Base-by-base conservation (phyloP, 2,797 vertebrate genomes). In the Pseudotriccus pelzelni region DNA sequence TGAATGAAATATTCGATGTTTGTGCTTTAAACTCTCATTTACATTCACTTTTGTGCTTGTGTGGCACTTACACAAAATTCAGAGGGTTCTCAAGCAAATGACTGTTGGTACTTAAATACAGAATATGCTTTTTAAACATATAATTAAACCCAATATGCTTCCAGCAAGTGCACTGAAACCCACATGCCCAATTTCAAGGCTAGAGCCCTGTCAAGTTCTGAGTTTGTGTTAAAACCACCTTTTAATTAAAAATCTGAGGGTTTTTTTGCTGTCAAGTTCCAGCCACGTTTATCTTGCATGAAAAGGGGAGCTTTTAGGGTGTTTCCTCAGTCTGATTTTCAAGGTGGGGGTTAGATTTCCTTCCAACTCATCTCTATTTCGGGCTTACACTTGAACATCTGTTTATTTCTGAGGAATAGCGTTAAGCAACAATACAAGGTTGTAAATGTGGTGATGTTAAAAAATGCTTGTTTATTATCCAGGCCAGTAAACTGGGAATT, bases 21-120 rank as follows among this genome's bases (percentile, higher is more conserved):
- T 14, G 36, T n/a, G 21, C 67, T 87, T 72, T 28, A 23, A 47
- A 84, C 63, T 63, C 53, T 89, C 67, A 89, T 87, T 93, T 79
- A 67, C 58, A 52, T 90, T 91, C 53, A 47, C 25, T 52, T 94
- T 94, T 77, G 47, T 86, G 66, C n/a, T 58, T 36, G 6, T 37
- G 69, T 73, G 60, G 27, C 53, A 69, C 79, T 95, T 24, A 32
- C 34, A 64, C 58, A 63, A 67, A 72, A 93, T 64, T 64, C 55
- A 44, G 49, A 76, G 68, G 46, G 73, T 80, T 90, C 60, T 88
- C 60, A 80, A 90, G 72, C 14, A 88, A 92, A 92, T 53, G 3
- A 43, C 27, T 73, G 36, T 77, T 84, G 56, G 58, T 85, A 59
- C 16, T 83, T 88, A 86, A 66, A 90, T 34, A 68, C 50, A 73